A percentile compares a stretch with the other conserved stretches of the same genome.
phyloP scores from a whole-genome alignment of 2,888 invertebrate genomes.

The Harmothoe impar region DNA sequence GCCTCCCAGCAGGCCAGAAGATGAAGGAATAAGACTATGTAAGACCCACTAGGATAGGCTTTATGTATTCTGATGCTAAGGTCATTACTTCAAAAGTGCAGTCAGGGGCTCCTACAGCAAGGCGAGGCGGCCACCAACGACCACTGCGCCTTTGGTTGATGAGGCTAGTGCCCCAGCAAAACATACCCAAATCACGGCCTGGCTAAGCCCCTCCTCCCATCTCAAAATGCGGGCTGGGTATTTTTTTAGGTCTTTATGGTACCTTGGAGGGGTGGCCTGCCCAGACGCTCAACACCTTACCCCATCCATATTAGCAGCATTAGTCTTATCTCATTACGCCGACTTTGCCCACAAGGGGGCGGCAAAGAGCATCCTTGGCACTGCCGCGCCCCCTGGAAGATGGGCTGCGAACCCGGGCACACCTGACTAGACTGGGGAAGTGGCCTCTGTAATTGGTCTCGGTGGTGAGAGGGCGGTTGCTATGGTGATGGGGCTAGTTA shows the following conservation, averaged over 20 bases:
- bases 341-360: background rate
- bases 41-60: too few relatives aligned
- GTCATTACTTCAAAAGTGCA: too few relatives aligned
- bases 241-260: background rate
- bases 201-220: background rate
- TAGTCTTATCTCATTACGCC: slow-evolving; percentile 51
- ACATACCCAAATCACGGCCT: slow-evolving; percentile 27
- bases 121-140: background rate
- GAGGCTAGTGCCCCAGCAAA: background rate
- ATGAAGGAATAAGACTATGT: too few relatives aligned
- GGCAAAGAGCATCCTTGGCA: background rate
- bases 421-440: slow-evolving; percentile 47
- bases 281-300: background rate
- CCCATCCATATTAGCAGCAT: slow-evolving; percentile 35
- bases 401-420: background rate
- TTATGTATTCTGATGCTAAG: too few relatives aligned
- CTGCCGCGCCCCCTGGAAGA: slow-evolving; percentile 32
- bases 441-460: background rate
- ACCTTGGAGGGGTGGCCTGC: background rate
- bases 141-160: background rate
- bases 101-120: too few relatives aligned
- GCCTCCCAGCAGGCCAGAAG: too few relatives aligned
- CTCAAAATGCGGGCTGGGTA: background rate
- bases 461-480: background rate
- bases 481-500: slow-evolving; percentile 36